phyloP scores from a whole-genome alignment of 2,113 vertebrate genomes.

The Ariopsis seemanni region DNA sequence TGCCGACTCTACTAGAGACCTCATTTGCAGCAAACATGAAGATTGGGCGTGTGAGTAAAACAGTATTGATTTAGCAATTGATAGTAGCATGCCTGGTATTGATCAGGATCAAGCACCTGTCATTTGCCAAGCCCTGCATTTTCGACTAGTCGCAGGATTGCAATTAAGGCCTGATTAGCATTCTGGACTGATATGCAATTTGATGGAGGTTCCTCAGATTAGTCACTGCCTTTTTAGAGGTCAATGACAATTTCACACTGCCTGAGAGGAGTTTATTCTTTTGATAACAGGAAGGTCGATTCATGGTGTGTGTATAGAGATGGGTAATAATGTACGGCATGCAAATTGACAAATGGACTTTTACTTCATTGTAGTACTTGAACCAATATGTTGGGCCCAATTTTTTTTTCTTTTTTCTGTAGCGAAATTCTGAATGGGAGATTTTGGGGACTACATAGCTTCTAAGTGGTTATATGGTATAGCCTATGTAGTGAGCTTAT shows the following conservation, averaged over 20 bases:
- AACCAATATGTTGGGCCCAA: too few species aligned
- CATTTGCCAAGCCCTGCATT: slow-evolving; percentile 50
- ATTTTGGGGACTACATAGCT: not conserved
- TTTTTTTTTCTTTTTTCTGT: not conserved
- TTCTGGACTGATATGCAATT: slow-evolving; percentile 50
- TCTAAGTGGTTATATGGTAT: not conserved
- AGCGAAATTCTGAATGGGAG: not conserved
- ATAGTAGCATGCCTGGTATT: slow-evolving; percentile 58
- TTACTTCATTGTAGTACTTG: not conserved
- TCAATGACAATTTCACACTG: slow-evolving; percentile 38
- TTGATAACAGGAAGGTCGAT: slow-evolving; percentile 29
- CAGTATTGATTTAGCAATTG: slow-evolving; percentile 61
- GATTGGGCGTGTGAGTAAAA: slow-evolving; percentile 54
- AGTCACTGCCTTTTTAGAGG: slow-evolving; percentile 44
- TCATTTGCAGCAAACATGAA: slow-evolving; percentile 55
- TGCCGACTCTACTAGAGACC: slow-evolving; percentile 49
- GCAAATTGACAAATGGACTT: not conserved
- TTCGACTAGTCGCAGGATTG: slow-evolving; percentile 46
- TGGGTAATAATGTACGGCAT: not conserved
- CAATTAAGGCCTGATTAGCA: slow-evolving; percentile 54
- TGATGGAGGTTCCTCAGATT: slow-evolving; percentile 56
- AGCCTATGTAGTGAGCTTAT: not conserved
- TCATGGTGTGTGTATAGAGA: not conserved
- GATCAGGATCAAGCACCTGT: slow-evolving; percentile 55
- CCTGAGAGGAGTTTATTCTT: slow-evolving; percentile 24